A percentile compares a stretch with the other conserved stretches of the same genome.
Conservation (phyloP, 2,888 invertebrate species). For the Ischnus inquisitorius region DNA sequence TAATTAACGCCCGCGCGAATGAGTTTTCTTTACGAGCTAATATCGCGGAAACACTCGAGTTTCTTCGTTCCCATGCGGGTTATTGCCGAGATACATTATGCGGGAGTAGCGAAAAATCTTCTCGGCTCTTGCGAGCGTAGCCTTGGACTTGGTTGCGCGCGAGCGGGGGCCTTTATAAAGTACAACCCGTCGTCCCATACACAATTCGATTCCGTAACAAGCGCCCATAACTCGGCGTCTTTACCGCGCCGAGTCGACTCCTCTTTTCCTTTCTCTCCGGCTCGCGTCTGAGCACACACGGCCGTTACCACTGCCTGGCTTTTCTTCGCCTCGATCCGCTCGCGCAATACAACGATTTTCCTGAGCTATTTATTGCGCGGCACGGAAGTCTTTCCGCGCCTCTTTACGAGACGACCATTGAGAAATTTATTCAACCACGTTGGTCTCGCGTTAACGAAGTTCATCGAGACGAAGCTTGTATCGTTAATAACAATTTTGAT, state of each 20-base stretch:
- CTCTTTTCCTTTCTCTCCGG: background rate
- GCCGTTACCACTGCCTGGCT: background rate
- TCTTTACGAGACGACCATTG: background rate
- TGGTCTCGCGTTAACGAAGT: background rate
- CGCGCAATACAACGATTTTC: constrained; percentile 6
- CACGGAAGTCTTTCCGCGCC: background rate
- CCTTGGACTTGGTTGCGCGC: constrained; percentile 1
- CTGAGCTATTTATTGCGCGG: background rate
- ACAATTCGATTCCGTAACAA: constrained; percentile 44
- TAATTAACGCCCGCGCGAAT: too few relatives aligned
- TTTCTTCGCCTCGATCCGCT: background rate
- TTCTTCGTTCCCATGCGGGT: too few relatives aligned
- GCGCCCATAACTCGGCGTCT: constrained; percentile 33
- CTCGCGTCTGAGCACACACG: background rate
- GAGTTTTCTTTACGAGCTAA: too few relatives aligned
- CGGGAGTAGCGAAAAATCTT: too few relatives aligned
- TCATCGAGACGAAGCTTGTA: too few relatives aligned
- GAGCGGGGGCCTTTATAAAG: constrained; percentile 5
- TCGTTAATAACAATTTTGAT: background rate
- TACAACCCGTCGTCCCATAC: constrained; percentile 12
- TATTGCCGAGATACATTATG: too few relatives aligned
- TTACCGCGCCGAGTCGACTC: constrained; percentile 11
- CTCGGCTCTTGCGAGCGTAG: background rate
- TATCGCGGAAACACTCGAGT: too few relatives aligned
- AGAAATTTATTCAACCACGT: background rate